These are phyloP conservation scores for Pollenia amentaria DNA, from an alignment of 2,888 invertebrate species.

Conservation along the genomic window DNA sequence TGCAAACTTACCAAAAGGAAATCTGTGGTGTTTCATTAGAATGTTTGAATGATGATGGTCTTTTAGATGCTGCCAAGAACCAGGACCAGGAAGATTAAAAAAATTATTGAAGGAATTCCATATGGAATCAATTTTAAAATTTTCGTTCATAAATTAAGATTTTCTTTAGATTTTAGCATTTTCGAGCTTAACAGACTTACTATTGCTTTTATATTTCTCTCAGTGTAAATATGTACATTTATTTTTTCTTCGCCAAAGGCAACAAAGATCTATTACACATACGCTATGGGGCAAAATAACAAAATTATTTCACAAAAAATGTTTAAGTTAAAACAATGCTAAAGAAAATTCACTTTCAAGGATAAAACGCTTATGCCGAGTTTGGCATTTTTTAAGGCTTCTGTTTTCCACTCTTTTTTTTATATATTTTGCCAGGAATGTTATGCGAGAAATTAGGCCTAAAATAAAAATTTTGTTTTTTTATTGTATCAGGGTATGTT, in stretches of 20 bases:
- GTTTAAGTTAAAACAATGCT: slow-evolving; percentile 29
- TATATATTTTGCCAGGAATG: background rate
- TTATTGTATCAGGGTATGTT: background rate
- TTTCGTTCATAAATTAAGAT: too few relatives aligned
- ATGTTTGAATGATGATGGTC: too few relatives aligned
- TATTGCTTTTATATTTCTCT: background rate
- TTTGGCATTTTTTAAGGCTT: slow-evolving; percentile 32
- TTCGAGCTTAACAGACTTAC: too few relatives aligned
- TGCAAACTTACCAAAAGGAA: too few relatives aligned
- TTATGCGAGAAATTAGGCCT: too few relatives aligned
- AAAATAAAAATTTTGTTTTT: too few relatives aligned
- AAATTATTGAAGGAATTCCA: too few relatives aligned
- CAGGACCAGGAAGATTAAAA: too few relatives aligned
- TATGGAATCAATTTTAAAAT: too few relatives aligned
- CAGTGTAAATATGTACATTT: background rate
- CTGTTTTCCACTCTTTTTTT: slow-evolving; percentile 26
- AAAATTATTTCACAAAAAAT: slow-evolving; percentile 3
- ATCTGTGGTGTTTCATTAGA: too few relatives aligned
- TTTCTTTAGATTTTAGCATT: too few relatives aligned
- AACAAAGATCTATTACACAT: slow-evolving; percentile 43
- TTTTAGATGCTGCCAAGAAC: too few relatives aligned
- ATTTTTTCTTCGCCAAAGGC: slow-evolving; percentile 15
- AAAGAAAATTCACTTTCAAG: slow-evolving; percentile 43
- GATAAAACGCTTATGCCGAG: slow-evolving; percentile 13
- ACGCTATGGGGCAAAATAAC: slow-evolving; percentile 31